phyloP scores from a whole-genome alignment of 2,113 vertebrate species.

The Toxotes jaculatrix region DNA sequence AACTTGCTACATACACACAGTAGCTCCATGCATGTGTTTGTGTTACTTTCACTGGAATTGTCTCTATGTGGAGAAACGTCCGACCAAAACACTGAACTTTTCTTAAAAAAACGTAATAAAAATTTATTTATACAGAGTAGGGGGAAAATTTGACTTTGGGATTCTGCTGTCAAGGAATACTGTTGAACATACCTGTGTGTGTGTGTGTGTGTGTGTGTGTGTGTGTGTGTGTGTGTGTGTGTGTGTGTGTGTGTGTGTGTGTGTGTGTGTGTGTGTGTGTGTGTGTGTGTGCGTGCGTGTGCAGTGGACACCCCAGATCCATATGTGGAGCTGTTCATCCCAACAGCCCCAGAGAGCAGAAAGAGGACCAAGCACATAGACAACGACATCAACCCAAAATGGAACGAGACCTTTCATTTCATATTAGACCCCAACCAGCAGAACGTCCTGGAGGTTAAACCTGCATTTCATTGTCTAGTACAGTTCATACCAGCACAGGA shows the following conservation, averaged over 20 bases:
- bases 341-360: constrained; percentile 92
- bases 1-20: not conserved
- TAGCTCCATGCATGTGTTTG: not conserved
- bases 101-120: not conserved
- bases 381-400: constrained; percentile 93
- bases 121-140: not conserved
- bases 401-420: constrained; percentile 95
- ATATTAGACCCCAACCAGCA: constrained; percentile 95
- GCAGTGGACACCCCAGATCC: constrained; percentile 97
- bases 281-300: not conserved
- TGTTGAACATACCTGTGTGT: not conserved
- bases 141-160: not conserved
- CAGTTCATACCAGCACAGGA: not conserved
- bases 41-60: not conserved
- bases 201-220: not conserved
- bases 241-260: not conserved
- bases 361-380: constrained; percentile 94
- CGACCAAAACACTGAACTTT: not conserved
- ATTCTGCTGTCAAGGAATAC: not conserved
- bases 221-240: not conserved
- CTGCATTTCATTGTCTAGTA: not conserved
- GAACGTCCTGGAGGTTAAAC: constrained; percentile 92
- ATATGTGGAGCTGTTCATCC: constrained; percentile 95
- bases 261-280: not conserved
- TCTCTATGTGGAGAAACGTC: not conserved